Base-by-base conservation (phyloP, 2,888 invertebrate species). In the Stegophylla sp. region DNA sequence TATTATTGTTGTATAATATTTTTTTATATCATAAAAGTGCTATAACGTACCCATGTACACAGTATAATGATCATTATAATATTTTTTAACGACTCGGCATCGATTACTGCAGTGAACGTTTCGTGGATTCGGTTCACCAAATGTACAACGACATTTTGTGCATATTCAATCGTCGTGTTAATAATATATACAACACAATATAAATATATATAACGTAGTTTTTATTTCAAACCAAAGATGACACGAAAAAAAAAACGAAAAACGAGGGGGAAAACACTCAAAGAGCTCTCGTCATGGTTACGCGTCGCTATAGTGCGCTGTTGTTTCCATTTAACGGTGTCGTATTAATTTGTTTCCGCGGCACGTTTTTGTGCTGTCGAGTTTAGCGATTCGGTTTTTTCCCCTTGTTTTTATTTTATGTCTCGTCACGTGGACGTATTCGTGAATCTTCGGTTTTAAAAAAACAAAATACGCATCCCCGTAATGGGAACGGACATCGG, bases 321-420 rank as follows among this genome's bases (percentile, higher is more conserved):
- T 53, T 53, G 51, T 69, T 69, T 53, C 20, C 28, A 34, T 28
- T 48, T 17, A 51, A 28, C 20, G 5, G 51, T 20, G 13, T 13
- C 34, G 5, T n/a, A n/a, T 69, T 34, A 51, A 51, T 51, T 1
- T 28, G n/a, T 69, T 69, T 69, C 48, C 48, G 51, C 69, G 51
- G 51, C 28, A 28, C 51, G 20, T 66, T 66, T 34, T 34, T 34
- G 28, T 26, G 23, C 20, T 15, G 26, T 17, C 41, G 41, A 20
- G 41, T 48, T 48, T 20, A 48, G 12, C 28, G 48, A 67, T 43
- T 67, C 26, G 12, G n/a, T n/a, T n/a, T n/a, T n/a, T n/a, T n/a
- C n/a, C n/a, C n/a, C n/a, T n/a, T n/a, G n/a, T 67, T 67, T 67
- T 67, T 67, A 64, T 64, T 10, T 41, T 20, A 64, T 43, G 43